phyloP scores from a whole-genome alignment of 2,797 vertebrate genomes.

The Centropyge bicolor region DNA sequence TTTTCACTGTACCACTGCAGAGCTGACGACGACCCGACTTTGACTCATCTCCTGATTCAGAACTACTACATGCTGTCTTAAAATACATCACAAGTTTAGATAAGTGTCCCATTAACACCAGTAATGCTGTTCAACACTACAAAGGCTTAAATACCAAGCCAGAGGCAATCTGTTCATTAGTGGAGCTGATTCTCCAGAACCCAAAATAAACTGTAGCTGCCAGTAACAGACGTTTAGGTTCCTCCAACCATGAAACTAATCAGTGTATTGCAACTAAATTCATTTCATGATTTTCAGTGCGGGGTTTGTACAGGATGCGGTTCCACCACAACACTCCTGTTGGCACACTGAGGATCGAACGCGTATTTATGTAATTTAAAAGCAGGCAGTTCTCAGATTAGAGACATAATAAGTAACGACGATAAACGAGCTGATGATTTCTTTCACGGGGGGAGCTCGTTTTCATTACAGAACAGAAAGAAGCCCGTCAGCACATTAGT shows the following conservation, averaged over 20 bases:
- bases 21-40: constrained; percentile 44
- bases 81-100: constrained; percentile 69
- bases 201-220: constrained; percentile 76
- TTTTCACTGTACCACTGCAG: constrained; percentile 27
- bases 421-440: constrained; percentile 59
- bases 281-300: constrained; percentile 51
- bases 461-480: constrained; percentile 45
- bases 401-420: constrained; percentile 28
- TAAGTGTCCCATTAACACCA: constrained; percentile 70
- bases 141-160: constrained; percentile 73
- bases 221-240: constrained; percentile 72
- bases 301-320: constrained; percentile 37
- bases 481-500: constrained; percentile 48
- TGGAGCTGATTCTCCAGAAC: constrained; percentile 64
- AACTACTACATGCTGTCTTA: constrained; percentile 40
- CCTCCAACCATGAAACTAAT: constrained; percentile 72
- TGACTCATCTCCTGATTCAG: constrained; percentile 60
- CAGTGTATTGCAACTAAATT: constrained; percentile 58
- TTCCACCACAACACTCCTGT: constrained; percentile 14
- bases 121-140: constrained; percentile 61
- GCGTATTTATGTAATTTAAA: constrained; percentile 40
- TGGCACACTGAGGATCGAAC: constrained; percentile 3
- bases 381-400: constrained; percentile 45
- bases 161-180: constrained; percentile 77
- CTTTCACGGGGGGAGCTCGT: constrained; percentile 30